Evolutionary conservation across 2,888 invertebrate genomes (phyloP).

Genomic region (Stegophylla sp.): DNA sequence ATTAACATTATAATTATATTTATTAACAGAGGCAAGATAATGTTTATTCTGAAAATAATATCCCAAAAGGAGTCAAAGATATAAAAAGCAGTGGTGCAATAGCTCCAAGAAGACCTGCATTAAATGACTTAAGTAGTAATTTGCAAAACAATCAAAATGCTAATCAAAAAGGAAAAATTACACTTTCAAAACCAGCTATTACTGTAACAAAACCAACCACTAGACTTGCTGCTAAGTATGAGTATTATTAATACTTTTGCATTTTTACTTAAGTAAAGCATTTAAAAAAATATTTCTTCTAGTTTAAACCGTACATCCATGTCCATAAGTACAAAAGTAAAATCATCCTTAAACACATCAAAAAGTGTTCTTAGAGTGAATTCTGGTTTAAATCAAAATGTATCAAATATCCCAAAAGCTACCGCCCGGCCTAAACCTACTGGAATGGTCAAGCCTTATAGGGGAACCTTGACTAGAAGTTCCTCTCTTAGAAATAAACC

Average conservation of each 20-base stretch:
- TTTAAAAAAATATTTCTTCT: not conserved
- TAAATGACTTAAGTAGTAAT: constrained; percentile 52
- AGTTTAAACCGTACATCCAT: constrained; percentile 46
- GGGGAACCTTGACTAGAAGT: constrained; percentile 35
- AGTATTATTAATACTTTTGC: not conserved
- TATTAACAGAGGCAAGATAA: constrained; percentile 45
- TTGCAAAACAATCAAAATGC: constrained; percentile 38
- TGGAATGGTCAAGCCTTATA: constrained; percentile 16
- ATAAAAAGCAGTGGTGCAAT: constrained; percentile 15
- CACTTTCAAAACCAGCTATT: constrained; percentile 11
- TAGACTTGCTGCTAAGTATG: constrained; percentile 40
- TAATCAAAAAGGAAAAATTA: constrained; percentile 46
- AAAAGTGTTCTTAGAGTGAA: constrained; percentile 31
- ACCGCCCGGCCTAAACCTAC: not conserved
- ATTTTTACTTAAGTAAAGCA: no score
- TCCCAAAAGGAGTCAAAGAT: constrained; percentile 40
- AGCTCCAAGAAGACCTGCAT: constrained; percentile 38
- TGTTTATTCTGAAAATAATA: constrained; percentile 37
- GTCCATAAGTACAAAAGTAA: not conserved
- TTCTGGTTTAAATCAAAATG: constrained; percentile 39
- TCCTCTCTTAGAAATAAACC: constrained; percentile 43
- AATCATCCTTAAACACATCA: constrained; percentile 19
- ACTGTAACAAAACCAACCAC: constrained; percentile 34
- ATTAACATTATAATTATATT: not conserved
- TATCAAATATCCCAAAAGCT: constrained; percentile 45